Conservation (phyloP, 2,113 vertebrate genomes). For the Rhipidura dahli region DNA sequence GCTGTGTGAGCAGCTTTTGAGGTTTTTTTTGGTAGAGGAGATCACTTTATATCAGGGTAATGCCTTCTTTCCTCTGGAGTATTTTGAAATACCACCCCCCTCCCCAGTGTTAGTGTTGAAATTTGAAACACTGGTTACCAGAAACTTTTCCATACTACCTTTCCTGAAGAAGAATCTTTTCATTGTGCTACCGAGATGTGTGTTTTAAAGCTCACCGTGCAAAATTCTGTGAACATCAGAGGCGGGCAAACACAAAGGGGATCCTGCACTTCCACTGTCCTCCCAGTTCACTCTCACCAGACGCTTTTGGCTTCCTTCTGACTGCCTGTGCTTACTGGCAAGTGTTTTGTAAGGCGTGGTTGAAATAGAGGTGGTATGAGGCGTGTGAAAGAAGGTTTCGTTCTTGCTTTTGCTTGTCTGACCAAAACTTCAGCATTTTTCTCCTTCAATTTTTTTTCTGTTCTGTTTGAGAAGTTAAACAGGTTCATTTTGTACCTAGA, state of each 20-base stretch:
- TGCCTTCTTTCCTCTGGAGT: neutral
- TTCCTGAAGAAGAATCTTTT: neutral
- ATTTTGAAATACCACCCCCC: neutral
- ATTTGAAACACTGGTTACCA: neutral
- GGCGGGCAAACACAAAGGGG: neutral
- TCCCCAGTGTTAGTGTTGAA: neutral
- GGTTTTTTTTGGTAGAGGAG: neutral
- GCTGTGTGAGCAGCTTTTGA: neutral
- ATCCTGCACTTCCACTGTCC: neutral
- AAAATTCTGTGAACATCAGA: neutral
- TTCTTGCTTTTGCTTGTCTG: neutral
- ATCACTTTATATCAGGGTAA: neutral
- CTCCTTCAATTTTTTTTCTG: neutral
- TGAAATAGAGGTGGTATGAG: neutral
- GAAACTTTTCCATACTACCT: neutral
- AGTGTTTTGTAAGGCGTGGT: neutral
- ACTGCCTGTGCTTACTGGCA: neutral
- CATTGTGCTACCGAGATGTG: neutral
- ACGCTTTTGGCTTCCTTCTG: neutral
- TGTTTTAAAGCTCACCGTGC: neutral
- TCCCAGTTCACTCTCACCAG: neutral
- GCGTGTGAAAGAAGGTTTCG: neutral
- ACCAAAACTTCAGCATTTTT: neutral
- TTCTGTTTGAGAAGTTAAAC: neutral
- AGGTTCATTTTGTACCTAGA: neutral